A percentile compares a stretch with the other conserved stretches of the same genome.
phyloP scores from a whole-genome alignment of 2,888 invertebrate species.

The Stenolophus ochropezus region DNA sequence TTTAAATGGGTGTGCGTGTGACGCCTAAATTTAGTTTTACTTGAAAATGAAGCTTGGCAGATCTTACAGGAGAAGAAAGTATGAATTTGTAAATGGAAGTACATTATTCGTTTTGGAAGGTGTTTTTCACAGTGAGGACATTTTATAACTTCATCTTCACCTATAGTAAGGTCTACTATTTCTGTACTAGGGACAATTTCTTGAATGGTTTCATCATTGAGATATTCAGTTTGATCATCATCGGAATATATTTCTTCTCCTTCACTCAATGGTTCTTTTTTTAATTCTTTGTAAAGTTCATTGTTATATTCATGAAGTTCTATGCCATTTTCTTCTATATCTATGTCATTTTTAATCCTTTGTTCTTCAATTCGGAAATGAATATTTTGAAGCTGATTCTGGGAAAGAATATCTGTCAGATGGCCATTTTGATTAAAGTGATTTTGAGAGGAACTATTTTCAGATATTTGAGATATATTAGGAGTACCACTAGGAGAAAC shows the following conservation, averaged over 20 bases:
- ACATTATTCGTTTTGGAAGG: background rate
- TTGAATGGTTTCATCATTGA: background rate
- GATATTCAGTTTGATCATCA: background rate
- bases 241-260: background rate
- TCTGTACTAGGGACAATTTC: background rate
- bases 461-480: too few species aligned
- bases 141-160: background rate
- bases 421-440: too few species aligned
- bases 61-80: background rate
- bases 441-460: too few species aligned
- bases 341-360: background rate
- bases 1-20: background rate
- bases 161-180: background rate
- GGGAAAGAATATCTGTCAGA: background rate
- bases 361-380: background rate
- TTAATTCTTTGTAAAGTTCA: background rate
- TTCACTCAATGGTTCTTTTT: background rate
- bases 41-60: background rate
- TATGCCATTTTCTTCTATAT: background rate
- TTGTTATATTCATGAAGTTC: too few species aligned
- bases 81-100: background rate
- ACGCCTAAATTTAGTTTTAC: background rate
- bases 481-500: too few species aligned
- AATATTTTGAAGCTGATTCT: background rate
- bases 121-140: background rate